phyloP scores from a whole-genome alignment of 2,113 vertebrate genomes.

The Tor tambroides region DNA sequence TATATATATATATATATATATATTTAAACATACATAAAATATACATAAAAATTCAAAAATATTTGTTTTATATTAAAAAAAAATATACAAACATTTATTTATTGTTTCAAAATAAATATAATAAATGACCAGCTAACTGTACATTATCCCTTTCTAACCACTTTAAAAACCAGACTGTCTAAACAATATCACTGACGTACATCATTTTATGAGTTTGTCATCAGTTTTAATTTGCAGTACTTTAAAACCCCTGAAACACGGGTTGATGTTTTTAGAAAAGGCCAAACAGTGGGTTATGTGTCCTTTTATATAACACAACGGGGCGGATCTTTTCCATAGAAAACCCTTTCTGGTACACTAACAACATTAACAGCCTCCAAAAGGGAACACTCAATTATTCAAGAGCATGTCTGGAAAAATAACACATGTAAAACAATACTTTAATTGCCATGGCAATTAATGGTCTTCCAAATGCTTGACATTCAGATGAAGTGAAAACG shows the following conservation, averaged over 20 bases:
- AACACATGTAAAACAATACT: conserved; percentile 16
- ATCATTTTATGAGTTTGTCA: too few relatives aligned
- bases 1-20: too few relatives aligned
- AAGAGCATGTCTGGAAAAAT: conserved; percentile 2
- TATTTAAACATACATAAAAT: too few relatives aligned
- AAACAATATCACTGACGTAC: too few relatives aligned
- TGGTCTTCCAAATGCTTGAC: conserved; percentile 16
- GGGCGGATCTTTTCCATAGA: not conserved
- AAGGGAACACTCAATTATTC: not conserved
- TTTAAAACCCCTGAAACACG: not conserved
- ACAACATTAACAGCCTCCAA: not conserved
- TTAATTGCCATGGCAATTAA: not conserved
- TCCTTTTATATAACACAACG: not conserved
- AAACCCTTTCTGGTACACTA: not conserved
- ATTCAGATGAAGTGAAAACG: not conserved
- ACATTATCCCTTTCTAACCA: too few relatives aligned
- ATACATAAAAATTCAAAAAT: too few relatives aligned
- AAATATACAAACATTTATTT: too few relatives aligned
- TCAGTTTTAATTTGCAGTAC: not conserved
- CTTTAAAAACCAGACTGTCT: too few relatives aligned
- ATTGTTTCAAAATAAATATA: too few relatives aligned
- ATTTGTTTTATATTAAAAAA: too few relatives aligned
- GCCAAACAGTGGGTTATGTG: not conserved
- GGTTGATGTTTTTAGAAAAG: not conserved
- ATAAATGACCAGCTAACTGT: too few relatives aligned